These are phyloP conservation scores for Chouioia cunea DNA, from an alignment of 2,888 invertebrate genomes.

Conservation along the genomic window DNA sequence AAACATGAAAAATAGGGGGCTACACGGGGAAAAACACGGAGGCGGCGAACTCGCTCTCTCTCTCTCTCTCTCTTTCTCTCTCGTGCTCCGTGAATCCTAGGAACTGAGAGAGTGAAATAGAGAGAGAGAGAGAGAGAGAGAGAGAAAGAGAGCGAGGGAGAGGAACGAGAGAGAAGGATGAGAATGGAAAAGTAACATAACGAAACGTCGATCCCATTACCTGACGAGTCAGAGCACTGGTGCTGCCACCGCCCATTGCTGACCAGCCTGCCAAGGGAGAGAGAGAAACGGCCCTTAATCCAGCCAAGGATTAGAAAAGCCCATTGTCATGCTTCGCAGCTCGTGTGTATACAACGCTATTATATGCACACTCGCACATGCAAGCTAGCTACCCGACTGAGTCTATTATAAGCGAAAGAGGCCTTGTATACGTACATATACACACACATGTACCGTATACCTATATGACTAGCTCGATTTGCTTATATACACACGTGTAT, in stretches of 20 bases:
- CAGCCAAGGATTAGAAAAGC: constrained; percentile 65
- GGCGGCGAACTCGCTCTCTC: constrained; percentile 42
- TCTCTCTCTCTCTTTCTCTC: constrained; percentile 13
- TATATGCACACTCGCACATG: constrained; percentile 25
- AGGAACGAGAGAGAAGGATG: constrained; percentile 56
- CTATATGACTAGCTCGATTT: not conserved
- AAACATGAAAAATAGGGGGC: constrained; percentile 69
- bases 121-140: constrained; percentile 39
- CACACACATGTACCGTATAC: not conserved
- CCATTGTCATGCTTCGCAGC: constrained; percentile 64
- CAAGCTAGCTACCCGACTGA: no score
- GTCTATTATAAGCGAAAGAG: not conserved
- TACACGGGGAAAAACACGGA: constrained; percentile 67
- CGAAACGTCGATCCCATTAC: constrained; percentile 69
- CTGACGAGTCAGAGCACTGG: constrained; percentile 47
- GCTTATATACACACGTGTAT: constrained; percentile 5
- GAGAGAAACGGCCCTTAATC: constrained; percentile 62
- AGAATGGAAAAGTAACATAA: constrained; percentile 68
- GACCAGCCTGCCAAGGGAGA: constrained; percentile 38
- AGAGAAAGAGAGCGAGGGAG: constrained; percentile 45
- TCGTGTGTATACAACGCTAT: constrained; percentile 48
- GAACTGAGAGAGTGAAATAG: constrained; percentile 41
- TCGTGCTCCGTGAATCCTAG: constrained; percentile 45
- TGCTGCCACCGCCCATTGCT: not conserved
- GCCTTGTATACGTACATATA: not conserved